phyloP scores from a whole-genome alignment of 1,140 invertebrate species.

The Antheraea pernyi region DNA sequence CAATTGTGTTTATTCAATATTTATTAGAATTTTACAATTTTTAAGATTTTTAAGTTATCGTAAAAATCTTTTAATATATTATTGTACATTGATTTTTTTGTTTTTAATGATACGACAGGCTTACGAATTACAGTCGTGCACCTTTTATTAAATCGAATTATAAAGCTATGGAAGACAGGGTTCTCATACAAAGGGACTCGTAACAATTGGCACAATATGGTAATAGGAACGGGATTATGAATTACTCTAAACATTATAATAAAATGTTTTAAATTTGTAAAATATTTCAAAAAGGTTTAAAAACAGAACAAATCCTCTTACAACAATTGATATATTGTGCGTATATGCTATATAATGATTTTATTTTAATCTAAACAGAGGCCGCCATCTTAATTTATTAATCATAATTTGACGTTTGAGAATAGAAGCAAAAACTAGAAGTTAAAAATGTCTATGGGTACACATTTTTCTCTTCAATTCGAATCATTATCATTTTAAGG shows the following conservation, averaged over 20 bases:
- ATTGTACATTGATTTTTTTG: slow-evolving; percentile 54
- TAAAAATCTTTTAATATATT: slow-evolving; percentile 70
- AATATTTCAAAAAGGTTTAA: slow-evolving; percentile 18
- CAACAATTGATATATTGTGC: slow-evolving; percentile 16
- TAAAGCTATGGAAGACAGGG: slow-evolving; percentile 72
- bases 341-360: slow-evolving; percentile 11
- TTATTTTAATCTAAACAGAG: not conserved
- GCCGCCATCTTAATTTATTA: not conserved
- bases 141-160: slow-evolving; percentile 37
- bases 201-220: slow-evolving; percentile 46
- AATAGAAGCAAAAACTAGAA: no score
- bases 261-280: slow-evolving; percentile 22
- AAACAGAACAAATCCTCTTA: slow-evolving; percentile 22
- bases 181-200: slow-evolving; percentile 34
- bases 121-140: slow-evolving; percentile 12
- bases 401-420: not conserved
- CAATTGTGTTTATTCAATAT: slow-evolving; percentile 56
- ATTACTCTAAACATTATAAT: slow-evolving; percentile 21
- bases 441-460: no score
- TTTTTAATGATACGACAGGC: slow-evolving; percentile 36
- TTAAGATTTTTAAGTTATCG: slow-evolving; percentile 68
- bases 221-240: slow-evolving; percentile 43
- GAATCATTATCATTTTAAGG: no score
- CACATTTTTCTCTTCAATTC: no score
- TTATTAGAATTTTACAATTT: slow-evolving; percentile 63